Base-by-base conservation (phyloP, 2,888 invertebrate species). In the Petrolisthes manimaculis region DNA sequence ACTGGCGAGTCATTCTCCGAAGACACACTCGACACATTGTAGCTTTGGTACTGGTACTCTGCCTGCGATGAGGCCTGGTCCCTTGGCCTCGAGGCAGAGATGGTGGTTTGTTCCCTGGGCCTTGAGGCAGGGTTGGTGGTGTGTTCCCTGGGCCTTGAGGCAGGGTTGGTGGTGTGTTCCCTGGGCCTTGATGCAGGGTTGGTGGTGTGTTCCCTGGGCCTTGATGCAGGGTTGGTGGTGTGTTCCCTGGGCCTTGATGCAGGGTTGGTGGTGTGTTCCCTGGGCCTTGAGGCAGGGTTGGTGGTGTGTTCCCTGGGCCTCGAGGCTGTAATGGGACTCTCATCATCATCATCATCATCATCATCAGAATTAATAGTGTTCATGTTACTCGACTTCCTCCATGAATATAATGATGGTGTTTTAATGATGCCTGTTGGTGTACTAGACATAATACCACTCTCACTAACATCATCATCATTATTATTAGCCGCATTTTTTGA, bases 301-400 rank as follows among this genome's bases (percentile, higher is more conserved):
- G 71, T 21, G 6, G 14, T 71, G 14, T 8, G 6, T n/a, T 21
- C 6, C 8, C 71, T 14, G 71, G 14, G 8, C 21, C 71, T 71
- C 8, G 71, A 71, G 71, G 14, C 21, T n/a, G 21, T 6, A 3
- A 71, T 71, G 14, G 71, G 71, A 21, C 71, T 71, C 71, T 71
- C 71, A n/a, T 71, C 71, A n/a, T 71, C 71, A n/a, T 18, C 21
- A n/a, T n/a, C n/a, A n/a, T n/a, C n/a, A 21, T 71, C 71, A n/a
- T 71, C 6, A n/a, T 71, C 71, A 3, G 71, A 71, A n/a, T 18
- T 21, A 14, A 71, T 6, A n/a, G n/a, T 6, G 21, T 18, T 21
- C 3, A 6, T 6, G 21, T 18, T 21, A 61, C 1, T 61, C 1
- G 71, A 21, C 4, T 71, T n/a, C 21, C 71, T 71, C 71, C 71